Conservation (phyloP, 2,113 vertebrate species). For the Speoplatyrhinus poulsoni region DNA sequence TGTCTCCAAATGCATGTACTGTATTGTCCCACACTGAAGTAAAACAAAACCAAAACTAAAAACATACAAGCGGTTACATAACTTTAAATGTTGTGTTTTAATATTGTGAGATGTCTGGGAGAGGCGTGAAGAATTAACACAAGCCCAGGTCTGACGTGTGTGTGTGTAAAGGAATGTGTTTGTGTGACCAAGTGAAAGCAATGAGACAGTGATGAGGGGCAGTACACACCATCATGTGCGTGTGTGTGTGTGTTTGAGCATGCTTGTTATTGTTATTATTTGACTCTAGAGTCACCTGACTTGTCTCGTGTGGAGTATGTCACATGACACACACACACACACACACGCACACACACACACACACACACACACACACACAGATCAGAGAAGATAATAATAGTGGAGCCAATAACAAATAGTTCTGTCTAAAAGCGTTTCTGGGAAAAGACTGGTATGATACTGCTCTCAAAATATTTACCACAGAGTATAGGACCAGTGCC, state of each 20-base stretch:
- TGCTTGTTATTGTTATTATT: slow-evolving; percentile 63
- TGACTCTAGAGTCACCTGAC: slow-evolving; percentile 53
- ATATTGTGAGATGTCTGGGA: no score
- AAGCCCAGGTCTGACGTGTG: slow-evolving; percentile 50
- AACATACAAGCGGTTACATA: no score
- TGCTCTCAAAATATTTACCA: slow-evolving; percentile 64
- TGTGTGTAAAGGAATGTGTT: slow-evolving; percentile 27
- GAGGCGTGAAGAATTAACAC: slow-evolving; percentile 19
- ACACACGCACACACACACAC: neutral
- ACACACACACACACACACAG: neutral
- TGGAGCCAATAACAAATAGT: slow-evolving; percentile 67
- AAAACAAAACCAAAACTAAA: no score
- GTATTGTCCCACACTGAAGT: no score
- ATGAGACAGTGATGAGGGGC: neutral
- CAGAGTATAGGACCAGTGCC: slow-evolving; percentile 1
- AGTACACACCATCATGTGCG: neutral
- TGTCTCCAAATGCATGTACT: no score
- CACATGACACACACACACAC: slow-evolving; percentile 23
- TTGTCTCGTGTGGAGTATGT: slow-evolving; percentile 52
- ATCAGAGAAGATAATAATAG: slow-evolving; percentile 46
- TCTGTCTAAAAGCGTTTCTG: slow-evolving; percentile 46
- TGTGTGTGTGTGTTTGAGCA: slow-evolving; percentile 4
- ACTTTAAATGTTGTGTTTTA: no score
- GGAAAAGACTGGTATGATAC: slow-evolving; percentile 50
- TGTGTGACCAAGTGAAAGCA: slow-evolving; percentile 12